Evolutionary conservation across 2,113 vertebrate species (phyloP).

Genomic region (Herpetotheres cachinnans): DNA sequence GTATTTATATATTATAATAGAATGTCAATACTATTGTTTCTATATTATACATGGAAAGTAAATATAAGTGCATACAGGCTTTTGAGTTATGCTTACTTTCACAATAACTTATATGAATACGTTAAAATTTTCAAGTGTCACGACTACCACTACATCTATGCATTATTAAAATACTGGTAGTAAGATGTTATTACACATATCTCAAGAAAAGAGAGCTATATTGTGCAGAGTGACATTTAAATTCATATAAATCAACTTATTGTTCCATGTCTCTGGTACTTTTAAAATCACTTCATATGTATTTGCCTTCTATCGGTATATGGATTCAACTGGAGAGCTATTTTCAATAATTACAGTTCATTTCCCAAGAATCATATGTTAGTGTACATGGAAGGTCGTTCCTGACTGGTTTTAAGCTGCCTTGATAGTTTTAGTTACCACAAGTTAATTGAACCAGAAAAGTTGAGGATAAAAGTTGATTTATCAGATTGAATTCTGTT

Average conservation of each 20-base stretch:
- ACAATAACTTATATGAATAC: not conserved
- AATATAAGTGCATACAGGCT: not conserved
- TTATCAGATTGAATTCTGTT: conserved; percentile 14
- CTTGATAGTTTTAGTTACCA: conserved; percentile 38
- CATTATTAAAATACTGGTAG: not conserved
- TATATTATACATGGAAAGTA: not conserved
- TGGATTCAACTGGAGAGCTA: not conserved
- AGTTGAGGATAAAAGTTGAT: conserved; percentile 4
- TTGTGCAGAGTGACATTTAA: not conserved
- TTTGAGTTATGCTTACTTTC: not conserved
- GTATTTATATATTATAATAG: not conserved
- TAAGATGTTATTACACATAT: not conserved
- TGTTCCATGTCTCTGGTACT: not conserved
- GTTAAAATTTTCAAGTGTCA: not conserved
- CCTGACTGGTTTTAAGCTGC: not conserved
- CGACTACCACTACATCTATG: not conserved
- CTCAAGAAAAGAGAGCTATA: not conserved
- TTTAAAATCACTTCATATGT: not conserved
- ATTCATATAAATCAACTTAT: not conserved
- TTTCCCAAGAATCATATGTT: conserved; percentile 18
- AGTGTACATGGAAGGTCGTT: not conserved
- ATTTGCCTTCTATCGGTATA: not conserved
- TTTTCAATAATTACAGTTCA: conserved; percentile 26
- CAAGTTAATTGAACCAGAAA: conserved; percentile 36
- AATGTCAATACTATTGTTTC: not conserved